These are phyloP conservation scores for Piaya cayana DNA, from an alignment of 2,113 vertebrate species.

Conservation along the genomic window DNA sequence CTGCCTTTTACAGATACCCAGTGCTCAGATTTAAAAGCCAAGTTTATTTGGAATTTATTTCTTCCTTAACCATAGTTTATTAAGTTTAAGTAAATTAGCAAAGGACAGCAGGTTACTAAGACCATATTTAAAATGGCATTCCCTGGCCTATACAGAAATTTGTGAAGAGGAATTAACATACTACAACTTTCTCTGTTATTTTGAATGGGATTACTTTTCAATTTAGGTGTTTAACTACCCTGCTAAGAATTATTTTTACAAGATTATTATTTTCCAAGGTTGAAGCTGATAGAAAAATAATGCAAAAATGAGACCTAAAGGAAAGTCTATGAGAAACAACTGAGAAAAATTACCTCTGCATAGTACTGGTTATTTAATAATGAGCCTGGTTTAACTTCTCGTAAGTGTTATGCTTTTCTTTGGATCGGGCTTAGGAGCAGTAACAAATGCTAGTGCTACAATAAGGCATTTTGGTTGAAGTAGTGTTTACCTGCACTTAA, in stretches of 20 bases:
- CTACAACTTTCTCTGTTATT: background rate
- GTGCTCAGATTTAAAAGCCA: background rate
- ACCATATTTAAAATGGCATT: background rate
- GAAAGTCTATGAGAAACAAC: background rate
- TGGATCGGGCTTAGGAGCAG: background rate
- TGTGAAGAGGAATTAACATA: background rate
- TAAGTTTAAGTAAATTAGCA: background rate
- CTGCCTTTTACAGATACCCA: background rate
- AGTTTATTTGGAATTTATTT: background rate
- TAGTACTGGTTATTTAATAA: background rate
- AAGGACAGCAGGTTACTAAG: background rate
- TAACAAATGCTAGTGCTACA: background rate
- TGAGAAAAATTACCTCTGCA: background rate
- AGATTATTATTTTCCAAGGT: background rate
- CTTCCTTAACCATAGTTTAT: background rate
- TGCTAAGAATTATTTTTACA: background rate
- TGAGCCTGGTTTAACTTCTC: background rate
- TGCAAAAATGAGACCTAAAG: background rate
- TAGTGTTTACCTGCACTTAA: background rate
- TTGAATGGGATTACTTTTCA: background rate
- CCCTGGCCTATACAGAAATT: background rate
- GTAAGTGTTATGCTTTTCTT: background rate
- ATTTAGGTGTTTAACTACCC: background rate
- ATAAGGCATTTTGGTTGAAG: background rate
- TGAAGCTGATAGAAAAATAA: background rate